phyloP scores from a whole-genome alignment of 2,113 vertebrate species.

The Vulpes ferrilata region DNA sequence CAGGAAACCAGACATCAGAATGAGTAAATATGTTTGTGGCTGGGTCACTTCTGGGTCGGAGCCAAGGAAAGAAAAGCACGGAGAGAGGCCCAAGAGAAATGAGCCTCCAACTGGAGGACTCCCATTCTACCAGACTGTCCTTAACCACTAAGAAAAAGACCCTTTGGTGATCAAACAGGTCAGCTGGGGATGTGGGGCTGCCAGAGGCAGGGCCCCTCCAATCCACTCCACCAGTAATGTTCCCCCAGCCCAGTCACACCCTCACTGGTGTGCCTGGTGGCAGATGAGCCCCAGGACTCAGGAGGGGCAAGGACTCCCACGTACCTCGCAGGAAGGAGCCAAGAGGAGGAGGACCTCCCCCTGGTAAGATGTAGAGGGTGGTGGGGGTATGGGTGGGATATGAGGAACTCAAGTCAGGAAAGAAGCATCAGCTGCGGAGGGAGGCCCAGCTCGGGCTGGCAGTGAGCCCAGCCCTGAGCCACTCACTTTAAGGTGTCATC shows the following conservation, averaged over 20 bases:
- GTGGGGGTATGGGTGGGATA: not conserved
- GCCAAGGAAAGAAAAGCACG: not conserved
- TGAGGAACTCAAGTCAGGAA: constrained; percentile 5
- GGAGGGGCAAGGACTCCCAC: not conserved
- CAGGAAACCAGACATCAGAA: not conserved
- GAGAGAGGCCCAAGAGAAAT: not conserved
- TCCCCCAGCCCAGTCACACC: not conserved
- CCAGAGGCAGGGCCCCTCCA: not conserved
- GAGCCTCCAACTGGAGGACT: not conserved
- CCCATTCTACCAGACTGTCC: not conserved
- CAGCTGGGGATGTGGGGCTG: not conserved
- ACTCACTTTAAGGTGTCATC: constrained; percentile 96
- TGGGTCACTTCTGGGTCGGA: not conserved
- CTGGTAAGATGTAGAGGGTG: constrained; percentile 35
- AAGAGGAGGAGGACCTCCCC: constrained; percentile 52
- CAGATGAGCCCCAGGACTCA: not conserved
- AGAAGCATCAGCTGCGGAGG: constrained; percentile 48
- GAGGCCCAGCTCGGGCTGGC: not conserved
- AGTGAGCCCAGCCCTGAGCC: constrained; percentile 45
- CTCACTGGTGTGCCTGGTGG: not conserved
- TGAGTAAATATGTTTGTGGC: not conserved
- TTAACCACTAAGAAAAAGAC: constrained; percentile 1
- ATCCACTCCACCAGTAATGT: not conserved
- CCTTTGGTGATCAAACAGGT: not conserved
- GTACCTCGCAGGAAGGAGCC: not conserved